Conservation (phyloP, 2,113 vertebrate species). For the Tragulus kanchil region DNA sequence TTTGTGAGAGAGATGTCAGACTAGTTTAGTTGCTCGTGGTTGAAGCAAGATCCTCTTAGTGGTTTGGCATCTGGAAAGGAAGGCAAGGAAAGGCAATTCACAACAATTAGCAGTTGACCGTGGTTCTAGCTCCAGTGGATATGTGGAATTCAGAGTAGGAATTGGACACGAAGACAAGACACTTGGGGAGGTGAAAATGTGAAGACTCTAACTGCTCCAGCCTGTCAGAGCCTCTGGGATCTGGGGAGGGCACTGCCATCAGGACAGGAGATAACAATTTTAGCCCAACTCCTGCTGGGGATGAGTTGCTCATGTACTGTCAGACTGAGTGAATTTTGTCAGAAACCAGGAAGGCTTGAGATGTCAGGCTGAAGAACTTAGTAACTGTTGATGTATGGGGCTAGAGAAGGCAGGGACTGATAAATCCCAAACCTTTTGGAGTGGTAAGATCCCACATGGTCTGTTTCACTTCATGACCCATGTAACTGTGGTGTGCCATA, state of each 20-base stretch:
- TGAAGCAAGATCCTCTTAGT: conserved; percentile 1
- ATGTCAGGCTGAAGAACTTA: background rate
- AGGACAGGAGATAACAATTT: background rate
- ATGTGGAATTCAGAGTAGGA: background rate
- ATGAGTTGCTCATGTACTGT: background rate
- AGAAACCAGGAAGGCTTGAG: conserved; percentile 38
- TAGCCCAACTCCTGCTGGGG: background rate
- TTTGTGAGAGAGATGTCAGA: conserved; percentile 4
- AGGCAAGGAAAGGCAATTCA: background rate
- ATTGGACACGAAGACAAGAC: background rate
- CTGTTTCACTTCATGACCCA: conserved; percentile 52
- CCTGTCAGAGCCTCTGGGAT: background rate
- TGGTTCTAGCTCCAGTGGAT: background rate
- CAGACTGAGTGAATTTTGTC: background rate
- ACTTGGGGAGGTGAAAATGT: background rate
- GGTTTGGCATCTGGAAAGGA: conserved; percentile 1
- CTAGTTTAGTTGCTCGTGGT: background rate
- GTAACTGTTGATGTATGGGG: background rate
- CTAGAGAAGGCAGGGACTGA: background rate
- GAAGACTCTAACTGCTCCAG: background rate
- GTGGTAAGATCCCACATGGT: background rate
- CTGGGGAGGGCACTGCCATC: too few relatives aligned
- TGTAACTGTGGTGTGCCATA: conserved; percentile 17
- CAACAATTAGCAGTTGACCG: background rate
- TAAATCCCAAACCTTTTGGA: conserved; percentile 42